These are phyloP conservation scores for Heliornis fulica DNA, from an alignment of 2,113 vertebrate species.

Conservation along the genomic window DNA sequence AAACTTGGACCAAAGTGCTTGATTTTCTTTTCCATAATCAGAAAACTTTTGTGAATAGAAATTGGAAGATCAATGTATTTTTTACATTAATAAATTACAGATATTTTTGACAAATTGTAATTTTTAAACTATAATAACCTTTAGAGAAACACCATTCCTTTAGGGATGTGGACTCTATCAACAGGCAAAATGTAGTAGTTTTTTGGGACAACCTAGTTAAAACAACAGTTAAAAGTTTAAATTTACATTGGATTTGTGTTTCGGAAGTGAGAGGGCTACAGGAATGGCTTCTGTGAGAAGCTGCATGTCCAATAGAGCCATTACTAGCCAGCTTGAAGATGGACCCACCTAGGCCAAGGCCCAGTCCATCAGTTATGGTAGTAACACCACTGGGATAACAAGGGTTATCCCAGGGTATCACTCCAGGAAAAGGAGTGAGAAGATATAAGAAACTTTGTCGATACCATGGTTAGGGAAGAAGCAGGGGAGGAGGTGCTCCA, in stretches of 20 bases:
- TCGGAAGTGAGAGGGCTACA: background rate
- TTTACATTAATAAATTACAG: background rate
- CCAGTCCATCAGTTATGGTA: background rate
- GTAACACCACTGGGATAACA: background rate
- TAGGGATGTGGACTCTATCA: background rate
- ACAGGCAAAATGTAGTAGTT: background rate
- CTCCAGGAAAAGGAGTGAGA: background rate
- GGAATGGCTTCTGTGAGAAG: background rate
- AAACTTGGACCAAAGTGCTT: background rate
- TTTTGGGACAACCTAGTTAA: background rate
- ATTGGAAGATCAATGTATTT: background rate
- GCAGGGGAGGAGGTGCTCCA: background rate
- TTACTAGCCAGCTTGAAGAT: background rate
- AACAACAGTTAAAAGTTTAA: background rate
- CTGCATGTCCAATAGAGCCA: background rate
- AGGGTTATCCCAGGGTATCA: too few relatives aligned
- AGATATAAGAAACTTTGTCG: background rate
- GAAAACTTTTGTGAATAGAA: background rate
- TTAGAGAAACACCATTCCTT: background rate
- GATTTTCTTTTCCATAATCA: background rate
- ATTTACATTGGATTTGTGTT: background rate
- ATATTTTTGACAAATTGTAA: background rate
- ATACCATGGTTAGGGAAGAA: background rate
- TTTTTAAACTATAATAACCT: background rate
- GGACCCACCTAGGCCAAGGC: background rate